phyloP scores from a whole-genome alignment of 2,797 vertebrate genomes.

The Spatula clypeata region DNA sequence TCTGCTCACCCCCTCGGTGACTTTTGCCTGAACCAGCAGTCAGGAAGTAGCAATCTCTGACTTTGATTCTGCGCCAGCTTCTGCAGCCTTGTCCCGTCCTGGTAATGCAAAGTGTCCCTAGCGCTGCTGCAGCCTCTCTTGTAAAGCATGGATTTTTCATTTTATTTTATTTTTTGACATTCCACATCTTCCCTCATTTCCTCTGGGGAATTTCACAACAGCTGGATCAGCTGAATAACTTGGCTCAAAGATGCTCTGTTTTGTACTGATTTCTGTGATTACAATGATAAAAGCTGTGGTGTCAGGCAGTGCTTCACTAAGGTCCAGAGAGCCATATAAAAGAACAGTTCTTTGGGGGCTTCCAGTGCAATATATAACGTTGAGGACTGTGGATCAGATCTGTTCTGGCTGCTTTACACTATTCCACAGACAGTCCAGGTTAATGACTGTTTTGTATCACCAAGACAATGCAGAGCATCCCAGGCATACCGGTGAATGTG shows the following conservation, averaged over 20 bases:
- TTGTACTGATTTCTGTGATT: slow-evolving; percentile 22
- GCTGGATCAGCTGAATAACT: slow-evolving; percentile 23
- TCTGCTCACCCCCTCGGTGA: not conserved
- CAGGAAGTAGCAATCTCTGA: slow-evolving; percentile 6
- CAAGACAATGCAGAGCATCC: not conserved
- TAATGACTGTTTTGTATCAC: slow-evolving; percentile 20
- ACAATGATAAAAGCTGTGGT: not conserved
- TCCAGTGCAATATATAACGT: not conserved
- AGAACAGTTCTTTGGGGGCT: not conserved
- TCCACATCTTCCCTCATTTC: not conserved
- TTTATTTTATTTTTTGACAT: not conserved
- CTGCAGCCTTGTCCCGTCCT: not conserved
- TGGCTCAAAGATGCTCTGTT: not conserved
- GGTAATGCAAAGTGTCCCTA: not conserved
- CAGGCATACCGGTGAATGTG: not conserved
- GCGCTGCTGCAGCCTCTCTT: not conserved
- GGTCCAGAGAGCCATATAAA: not conserved
- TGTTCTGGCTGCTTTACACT: not conserved
- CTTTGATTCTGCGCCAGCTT: not conserved
- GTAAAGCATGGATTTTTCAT: not conserved
- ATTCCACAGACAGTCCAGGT: not conserved
- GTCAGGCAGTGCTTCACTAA: not conserved
- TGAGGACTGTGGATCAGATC: not conserved
- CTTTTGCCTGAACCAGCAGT: not conserved
- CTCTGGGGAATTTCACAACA: slow-evolving; percentile 31